These are phyloP conservation scores for Geopemphigus sp. DNA, from an alignment of 1,140 invertebrate genomes.

Conservation along the genomic window DNA sequence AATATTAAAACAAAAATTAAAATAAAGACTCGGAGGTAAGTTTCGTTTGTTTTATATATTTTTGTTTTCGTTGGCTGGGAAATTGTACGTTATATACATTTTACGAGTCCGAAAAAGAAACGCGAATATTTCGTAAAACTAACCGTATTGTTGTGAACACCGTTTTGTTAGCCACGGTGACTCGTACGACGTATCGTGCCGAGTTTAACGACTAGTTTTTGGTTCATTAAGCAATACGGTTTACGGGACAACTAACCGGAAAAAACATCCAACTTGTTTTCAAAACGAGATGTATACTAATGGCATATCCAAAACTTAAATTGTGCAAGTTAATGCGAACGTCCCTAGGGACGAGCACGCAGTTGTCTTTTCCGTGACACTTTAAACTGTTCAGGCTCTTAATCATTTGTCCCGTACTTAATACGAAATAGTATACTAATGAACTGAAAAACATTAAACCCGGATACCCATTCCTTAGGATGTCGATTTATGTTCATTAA, in stretches of 20 bases:
- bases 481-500: constrained; percentile 7
- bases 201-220: constrained; percentile 36
- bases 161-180: not conserved
- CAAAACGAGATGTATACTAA: constrained; percentile 18
- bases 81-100: not conserved
- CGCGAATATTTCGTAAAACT: not conserved
- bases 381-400: constrained; percentile 23
- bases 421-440: not conserved
- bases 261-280: constrained; percentile 39
- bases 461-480: not conserved
- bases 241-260: constrained; percentile 15
- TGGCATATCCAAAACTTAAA: constrained; percentile 30
- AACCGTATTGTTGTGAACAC: not conserved
- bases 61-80: not conserved
- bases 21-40: constrained; percentile 10
- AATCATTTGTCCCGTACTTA: not conserved
- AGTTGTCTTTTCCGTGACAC: constrained; percentile 25
- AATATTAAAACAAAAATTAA: constrained; percentile 23
- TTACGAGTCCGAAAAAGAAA: not conserved
- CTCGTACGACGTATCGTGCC: not conserved
- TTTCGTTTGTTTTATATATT: not conserved
- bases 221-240: constrained; percentile 32
- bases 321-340: constrained; percentile 31
- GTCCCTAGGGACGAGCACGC: constrained; percentile 9
- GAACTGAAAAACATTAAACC: constrained; percentile 23